Base-by-base conservation (phyloP, 2,113 vertebrate genomes). In the Sinocyclocheilus rhinocerous region DNA sequence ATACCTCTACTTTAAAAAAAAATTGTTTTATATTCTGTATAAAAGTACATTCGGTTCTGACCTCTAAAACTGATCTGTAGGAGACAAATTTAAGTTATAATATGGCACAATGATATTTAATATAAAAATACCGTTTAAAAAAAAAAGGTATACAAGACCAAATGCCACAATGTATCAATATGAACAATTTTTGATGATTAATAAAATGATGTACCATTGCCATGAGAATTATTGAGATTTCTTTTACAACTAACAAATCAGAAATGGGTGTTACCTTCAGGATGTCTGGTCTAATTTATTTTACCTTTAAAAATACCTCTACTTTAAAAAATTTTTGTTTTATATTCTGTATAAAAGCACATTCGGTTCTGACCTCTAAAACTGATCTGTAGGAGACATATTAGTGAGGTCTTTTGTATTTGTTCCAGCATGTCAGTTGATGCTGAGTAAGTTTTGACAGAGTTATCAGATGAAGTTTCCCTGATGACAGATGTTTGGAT, bases 391-490 rank as follows among this genome's bases (percentile, higher is more conserved):
- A 22, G 29, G 12, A 29, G 24, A 50, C 16, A 33, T 55, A 18
- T 48, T 12, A 61, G 8, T 50, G n/a, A 84, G n/a, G 26, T 78
- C 10, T 36, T 36, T 45, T 26, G 79, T 45, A 8, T 39, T 29
- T 39, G 6, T 63, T 91, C 76, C 50, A 77, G 87, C 91, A 91
- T 90, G 91, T 89, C 15, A 77, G 90, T 92, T 91, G 89, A 48
- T 90, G 92, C 93, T 91, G 72, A 91, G 86, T 67, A 84, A 78
- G 88, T 89, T 88, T 82, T 77, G 90, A 92, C 90, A 89, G 84
- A n/a, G 63, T 39, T 26, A 13, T 87, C 84, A 91, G 93, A 93
- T 92, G 89, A 89, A 85, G 88, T 79, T 16, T 72, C 59, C 88
- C 89, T 91, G 91, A 88, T 85, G 70, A 48, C 78, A 85, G 89